A percentile compares a stretch with the other conserved stretches of the same genome.
Evolutionary conservation across 2,888 invertebrate species (phyloP).

Genomic region (Lasius fuliginosus): DNA sequence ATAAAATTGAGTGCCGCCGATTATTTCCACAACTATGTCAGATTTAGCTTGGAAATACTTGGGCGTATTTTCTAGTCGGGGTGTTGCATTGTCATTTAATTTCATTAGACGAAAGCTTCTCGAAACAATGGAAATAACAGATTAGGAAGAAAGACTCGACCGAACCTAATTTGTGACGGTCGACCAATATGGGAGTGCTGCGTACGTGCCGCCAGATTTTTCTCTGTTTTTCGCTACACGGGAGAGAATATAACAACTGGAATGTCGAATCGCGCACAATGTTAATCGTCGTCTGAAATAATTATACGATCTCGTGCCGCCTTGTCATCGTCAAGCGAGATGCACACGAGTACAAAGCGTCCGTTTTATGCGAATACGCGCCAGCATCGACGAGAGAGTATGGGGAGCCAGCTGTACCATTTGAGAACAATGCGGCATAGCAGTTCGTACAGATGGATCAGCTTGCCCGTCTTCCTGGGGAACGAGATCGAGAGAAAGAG

Average conservation of each 20-base stretch:
- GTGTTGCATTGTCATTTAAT: constrained; percentile 40
- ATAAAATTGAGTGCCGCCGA: constrained; percentile 71
- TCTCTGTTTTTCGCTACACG: not conserved
- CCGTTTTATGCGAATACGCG: constrained; percentile 48
- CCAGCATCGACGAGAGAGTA: constrained; percentile 50
- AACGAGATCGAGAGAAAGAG: constrained; percentile 49
- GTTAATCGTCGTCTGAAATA: constrained; percentile 30
- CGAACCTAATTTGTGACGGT: constrained; percentile 35
- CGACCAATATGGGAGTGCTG: not conserved
- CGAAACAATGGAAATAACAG: constrained; percentile 36
- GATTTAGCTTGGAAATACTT: constrained; percentile 19
- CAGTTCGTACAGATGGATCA: constrained; percentile 68
- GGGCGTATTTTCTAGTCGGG: not conserved
- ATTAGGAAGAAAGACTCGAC: constrained; percentile 41
- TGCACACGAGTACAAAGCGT: constrained; percentile 61
- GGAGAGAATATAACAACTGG: not conserved
- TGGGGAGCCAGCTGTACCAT: constrained; percentile 77
- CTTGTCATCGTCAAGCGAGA: constrained; percentile 61
- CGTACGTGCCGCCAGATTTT: not conserved
- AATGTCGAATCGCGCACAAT: not conserved
- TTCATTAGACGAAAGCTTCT: constrained; percentile 33
- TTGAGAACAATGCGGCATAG: constrained; percentile 77
- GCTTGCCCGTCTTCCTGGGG: constrained; percentile 71
- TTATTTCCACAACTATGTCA: constrained; percentile 67
- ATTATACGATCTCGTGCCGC: constrained; percentile 24